Conservation (phyloP, 2,797 vertebrate genomes). For the Enteromius trimaculatus region DNA sequence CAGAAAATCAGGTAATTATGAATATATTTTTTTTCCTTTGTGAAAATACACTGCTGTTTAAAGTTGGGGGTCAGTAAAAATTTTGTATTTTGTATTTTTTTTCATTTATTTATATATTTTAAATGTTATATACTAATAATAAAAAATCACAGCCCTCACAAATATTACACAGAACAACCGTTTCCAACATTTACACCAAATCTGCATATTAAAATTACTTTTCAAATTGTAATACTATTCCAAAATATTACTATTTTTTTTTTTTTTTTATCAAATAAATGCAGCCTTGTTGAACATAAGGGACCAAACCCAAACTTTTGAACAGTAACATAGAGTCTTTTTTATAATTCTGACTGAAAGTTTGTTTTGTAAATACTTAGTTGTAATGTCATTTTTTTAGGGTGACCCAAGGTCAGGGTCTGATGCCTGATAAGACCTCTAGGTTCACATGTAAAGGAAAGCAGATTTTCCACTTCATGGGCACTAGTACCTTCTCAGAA, state of each 20-base stretch:
- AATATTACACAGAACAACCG: no score
- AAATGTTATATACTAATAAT: no score
- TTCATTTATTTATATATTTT: background rate
- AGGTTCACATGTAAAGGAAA: slow-evolving; percentile 96
- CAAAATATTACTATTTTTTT: background rate
- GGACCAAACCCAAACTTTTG: background rate
- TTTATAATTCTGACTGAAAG: background rate
- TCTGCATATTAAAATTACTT: background rate
- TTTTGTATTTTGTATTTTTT: background rate
- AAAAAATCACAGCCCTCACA: no score
- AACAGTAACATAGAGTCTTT: background rate
- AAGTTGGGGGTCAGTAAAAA: background rate
- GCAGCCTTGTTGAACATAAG: background rate
- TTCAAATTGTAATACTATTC: background rate
- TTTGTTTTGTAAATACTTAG: background rate
- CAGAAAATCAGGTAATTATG: slow-evolving; percentile 92
- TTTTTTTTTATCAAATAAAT: background rate
- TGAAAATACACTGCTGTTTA: background rate
- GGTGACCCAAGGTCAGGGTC: slow-evolving; percentile 91
- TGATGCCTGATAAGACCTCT: slow-evolving; percentile 93
- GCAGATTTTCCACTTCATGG: slow-evolving; percentile 95
- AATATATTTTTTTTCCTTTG: background rate
- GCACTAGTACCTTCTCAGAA: slow-evolving; percentile 98
- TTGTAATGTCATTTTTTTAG: slow-evolving; percentile 69
- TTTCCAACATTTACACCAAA: background rate